Evolutionary conservation across 37 sponge, comb jelly and placozoan species (phyloP), one percentile per base, ranked within the genome.

Genomic region (Axinella damicornis): DNA sequence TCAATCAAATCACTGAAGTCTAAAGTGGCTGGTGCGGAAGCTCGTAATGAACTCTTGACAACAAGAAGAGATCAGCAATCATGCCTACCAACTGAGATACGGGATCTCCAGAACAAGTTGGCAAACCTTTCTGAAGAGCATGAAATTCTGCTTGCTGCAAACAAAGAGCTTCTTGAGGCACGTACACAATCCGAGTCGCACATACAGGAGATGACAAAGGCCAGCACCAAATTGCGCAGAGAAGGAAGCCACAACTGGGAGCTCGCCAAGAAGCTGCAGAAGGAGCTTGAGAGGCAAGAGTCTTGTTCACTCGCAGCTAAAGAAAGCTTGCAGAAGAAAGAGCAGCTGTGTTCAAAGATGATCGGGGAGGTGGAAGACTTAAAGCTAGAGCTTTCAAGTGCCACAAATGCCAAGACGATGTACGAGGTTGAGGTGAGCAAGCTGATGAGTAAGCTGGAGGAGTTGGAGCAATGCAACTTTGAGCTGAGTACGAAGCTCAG

Each of bases 401-500:
- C 24, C 13, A 52, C 58, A 24, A 79, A 30, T 31, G 28, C 53
- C 32, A 82, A 89, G 53, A 17, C 34, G 15, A 20, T 27, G 19
- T 57, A 36, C n/a, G 83, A 83, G 30, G 61, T 13, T 39, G 64
- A 83, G 34, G 62, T 76, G 14, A 27, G 62, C 22, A 56, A 59
- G 20, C 41, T 88, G 69, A 25, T 66, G 61, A 53, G n/a, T 0
- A 78, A 60, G 37, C 15, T 89, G 37, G 78, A 69, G 24, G 80
- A 78, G 39, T 32, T 83, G 57, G 90, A 89, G 66, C 64, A 78
- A 27, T 24, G 21, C 0, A 78, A 84, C 38, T 84, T 84, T 55
- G 74, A 78, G 32, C 79, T 89, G 20, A 71, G 35, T 30, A 33
- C 90, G 2, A 53, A 83, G 53, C 57, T 89, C n/a, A 53, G 25